Evolutionary conservation across 2,888 invertebrate genomes (phyloP), one percentile per base, ranked within the genome.

Genomic region (Spialia ferax): DNA sequence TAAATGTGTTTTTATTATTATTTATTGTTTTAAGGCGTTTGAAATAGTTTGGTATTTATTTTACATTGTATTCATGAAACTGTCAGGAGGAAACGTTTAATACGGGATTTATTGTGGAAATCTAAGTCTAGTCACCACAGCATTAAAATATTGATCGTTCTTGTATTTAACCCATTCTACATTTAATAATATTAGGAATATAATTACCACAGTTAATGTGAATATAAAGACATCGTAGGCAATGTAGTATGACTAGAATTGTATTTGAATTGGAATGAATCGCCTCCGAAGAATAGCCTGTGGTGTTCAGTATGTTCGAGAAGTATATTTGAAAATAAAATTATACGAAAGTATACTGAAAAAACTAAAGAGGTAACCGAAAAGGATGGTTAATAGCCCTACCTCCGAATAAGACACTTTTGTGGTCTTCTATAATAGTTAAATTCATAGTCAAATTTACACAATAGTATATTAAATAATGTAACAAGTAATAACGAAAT

Each of bases 41-140:
- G 45, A 65, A 42, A 42, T 56, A 56, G 56, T 35, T 59, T 26
- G 22, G n/a, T 56, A 38, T 38, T 35, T 50, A 50, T 50, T 57
- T 57, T 56, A 56, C n/a, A 29, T 18, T 64, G 35, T 57, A 57
- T 64, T 50, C 23, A 55, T 45, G 26, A 15, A 60, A 60, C 42
- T 45, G 52, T 20, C 29, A 60, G 54, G 60, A 29, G 59, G 26
- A 13, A 59, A 59, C 50, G 32, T 29, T 10, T 70, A 69, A 69
- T 74, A 75, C 72, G 76, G 78, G 69, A 79, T 79, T 74, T 69
- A 69, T 74, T 73, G 73, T 75, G 74, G 77, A 77, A 75, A 77
- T 74, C 72, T 74, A 82, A 79, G 79, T 91, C 91, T 91, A 91
- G 91, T 91, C 91, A 91, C 85, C 83, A 80, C 88, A 85, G 85